phyloP scores from a whole-genome alignment of 2,888 invertebrate species.

The Phrixothrix hirtus region DNA sequence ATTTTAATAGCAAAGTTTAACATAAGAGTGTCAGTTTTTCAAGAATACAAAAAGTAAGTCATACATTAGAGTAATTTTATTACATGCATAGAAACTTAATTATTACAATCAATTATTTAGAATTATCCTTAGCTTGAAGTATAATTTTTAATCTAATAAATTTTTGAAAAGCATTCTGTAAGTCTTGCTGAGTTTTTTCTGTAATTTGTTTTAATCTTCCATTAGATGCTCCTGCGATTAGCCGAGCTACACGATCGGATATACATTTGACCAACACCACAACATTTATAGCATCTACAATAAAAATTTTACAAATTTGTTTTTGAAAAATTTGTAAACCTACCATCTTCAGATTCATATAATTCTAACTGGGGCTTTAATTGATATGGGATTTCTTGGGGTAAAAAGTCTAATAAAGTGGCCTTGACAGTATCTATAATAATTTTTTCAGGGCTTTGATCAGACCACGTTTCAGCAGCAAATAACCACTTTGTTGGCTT shows the following conservation, averaged over 20 bases:
- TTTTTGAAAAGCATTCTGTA: conserved; percentile 50
- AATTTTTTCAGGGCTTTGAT: conserved; percentile 71
- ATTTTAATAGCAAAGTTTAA: too few relatives aligned
- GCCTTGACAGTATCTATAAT: conserved; percentile 78
- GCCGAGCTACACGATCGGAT: conserved; percentile 62
- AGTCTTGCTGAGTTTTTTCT: conserved; percentile 50
- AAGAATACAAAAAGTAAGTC: too few relatives aligned
- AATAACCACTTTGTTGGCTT: conserved; percentile 71
- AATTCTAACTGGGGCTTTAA: conserved; percentile 69
- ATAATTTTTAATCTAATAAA: conserved; percentile 48
- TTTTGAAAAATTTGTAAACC: conserved; percentile 1
- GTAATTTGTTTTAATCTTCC: conserved; percentile 73
- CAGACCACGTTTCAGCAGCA: conserved; percentile 69
- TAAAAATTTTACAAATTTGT: conserved; percentile 8
- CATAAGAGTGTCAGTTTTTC: too few relatives aligned
- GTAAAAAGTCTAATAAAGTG: conserved; percentile 79
- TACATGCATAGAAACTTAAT: too few relatives aligned
- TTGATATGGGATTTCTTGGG: conserved; percentile 85
- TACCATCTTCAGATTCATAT: conserved; percentile 64
- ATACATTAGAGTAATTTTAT: too few relatives aligned
- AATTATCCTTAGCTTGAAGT: conserved; percentile 33
- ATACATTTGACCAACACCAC: conserved; percentile 69
- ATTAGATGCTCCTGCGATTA: conserved; percentile 71
- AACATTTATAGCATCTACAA: conserved; percentile 59
- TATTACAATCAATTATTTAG: too few relatives aligned